These are phyloP conservation scores for Drosophila eugracilis DNA, from an alignment of 1,140 invertebrate species.

Conservation along the genomic window DNA sequence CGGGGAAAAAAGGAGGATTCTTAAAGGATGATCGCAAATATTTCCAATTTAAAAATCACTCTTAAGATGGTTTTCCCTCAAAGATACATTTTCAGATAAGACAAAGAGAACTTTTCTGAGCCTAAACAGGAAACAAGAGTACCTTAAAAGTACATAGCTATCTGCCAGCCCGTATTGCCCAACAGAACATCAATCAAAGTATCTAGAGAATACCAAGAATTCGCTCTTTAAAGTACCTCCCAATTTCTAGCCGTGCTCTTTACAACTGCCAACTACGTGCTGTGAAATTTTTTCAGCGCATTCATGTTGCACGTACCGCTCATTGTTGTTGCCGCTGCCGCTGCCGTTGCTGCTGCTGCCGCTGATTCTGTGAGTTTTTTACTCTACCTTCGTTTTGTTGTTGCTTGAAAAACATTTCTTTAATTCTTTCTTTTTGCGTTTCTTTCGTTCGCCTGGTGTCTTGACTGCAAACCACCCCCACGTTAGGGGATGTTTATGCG, in stretches of 20 bases:
- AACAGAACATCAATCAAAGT: too few relatives aligned
- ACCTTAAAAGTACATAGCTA: too few relatives aligned
- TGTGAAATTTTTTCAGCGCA: constrained; percentile 76
- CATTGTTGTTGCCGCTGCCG: constrained; percentile 43
- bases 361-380: constrained; percentile 51
- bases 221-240: not conserved
- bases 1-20: constrained; percentile 14
- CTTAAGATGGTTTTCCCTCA: too few relatives aligned
- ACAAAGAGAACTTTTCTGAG: too few relatives aligned
- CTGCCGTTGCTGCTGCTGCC: constrained; percentile 38
- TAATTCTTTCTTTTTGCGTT: constrained; percentile 52
- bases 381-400: constrained; percentile 40
- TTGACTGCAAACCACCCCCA: constrained; percentile 69
- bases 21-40: not conserved
- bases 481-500: constrained; percentile 78
- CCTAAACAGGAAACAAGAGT: too few relatives aligned
- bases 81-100: too few relatives aligned
- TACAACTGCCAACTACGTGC: constrained; percentile 57
- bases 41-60: too few relatives aligned
- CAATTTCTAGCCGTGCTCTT: constrained; percentile 4
- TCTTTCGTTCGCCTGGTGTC: constrained; percentile 35
- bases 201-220: too few relatives aligned
- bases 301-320: constrained; percentile 63
- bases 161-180: too few relatives aligned
- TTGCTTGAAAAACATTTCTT: constrained; percentile 66